A percentile compares a stretch with the other conserved stretches of the same genome.
Evolutionary conservation across 92 coral and sea anemone species (phyloP).

Genomic region (Zoanthus gigantus): DNA sequence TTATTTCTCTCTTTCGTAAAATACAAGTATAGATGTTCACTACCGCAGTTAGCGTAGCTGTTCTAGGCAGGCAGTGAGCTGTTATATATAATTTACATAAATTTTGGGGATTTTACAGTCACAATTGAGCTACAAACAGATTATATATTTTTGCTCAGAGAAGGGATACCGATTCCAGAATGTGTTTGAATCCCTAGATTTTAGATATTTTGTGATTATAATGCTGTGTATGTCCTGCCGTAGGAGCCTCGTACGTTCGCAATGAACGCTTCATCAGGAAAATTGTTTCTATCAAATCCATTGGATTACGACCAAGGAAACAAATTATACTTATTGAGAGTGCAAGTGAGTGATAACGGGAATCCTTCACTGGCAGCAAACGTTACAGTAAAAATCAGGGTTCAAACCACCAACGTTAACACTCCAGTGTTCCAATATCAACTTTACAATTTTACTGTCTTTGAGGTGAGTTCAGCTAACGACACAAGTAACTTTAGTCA

Average conservation of each 20-base stretch:
- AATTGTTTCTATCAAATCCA: constrained; percentile 3
- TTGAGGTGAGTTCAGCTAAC: constrained; percentile 14
- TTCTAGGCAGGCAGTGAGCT: no score
- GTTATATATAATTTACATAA: no score
- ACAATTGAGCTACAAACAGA: no score
- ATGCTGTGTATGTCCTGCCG: background rate
- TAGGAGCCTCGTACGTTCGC: constrained; percentile 20
- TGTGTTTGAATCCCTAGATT: no score
- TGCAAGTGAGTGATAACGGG: constrained; percentile 38
- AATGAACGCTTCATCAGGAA: constrained; percentile 19
- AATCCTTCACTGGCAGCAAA: constrained; percentile 9
- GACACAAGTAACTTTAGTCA: no score
- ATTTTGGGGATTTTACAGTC: no score
- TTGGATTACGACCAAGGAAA: constrained; percentile 8
- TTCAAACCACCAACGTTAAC: constrained; percentile 72
- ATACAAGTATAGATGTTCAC: no score
- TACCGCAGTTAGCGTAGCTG: no score
- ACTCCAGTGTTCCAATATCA: constrained; percentile 59
- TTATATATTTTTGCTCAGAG: no score
- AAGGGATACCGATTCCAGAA: no score
- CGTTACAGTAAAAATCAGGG: constrained; percentile 50
- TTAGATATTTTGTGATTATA: background rate
- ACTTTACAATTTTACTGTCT: constrained; percentile 39
- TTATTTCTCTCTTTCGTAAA: no score
- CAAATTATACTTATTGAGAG: background rate